Base-by-base conservation (phyloP, 1,140 invertebrate species). In the Arion vulgaris region DNA sequence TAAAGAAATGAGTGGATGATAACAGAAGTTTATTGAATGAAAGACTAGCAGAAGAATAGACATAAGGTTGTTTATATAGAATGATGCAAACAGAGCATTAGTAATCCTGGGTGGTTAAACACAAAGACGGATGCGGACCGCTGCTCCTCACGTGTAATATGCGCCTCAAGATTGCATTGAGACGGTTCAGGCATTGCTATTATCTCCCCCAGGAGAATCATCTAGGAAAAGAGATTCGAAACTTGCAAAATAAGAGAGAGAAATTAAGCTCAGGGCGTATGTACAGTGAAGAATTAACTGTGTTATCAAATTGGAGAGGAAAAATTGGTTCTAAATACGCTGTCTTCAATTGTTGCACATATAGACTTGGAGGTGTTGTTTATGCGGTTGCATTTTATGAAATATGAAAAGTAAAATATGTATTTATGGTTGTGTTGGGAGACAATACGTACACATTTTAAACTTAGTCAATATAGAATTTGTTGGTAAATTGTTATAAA, bases 51-150 rank as follows among this genome's bases (percentile, higher is more conserved):
- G 53, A 57, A 57, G 53, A 57, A 57, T 4, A 7, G 23, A 57
- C 9, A 57, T 57, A 71, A 13, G 28, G 9, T 45, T 76, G 32
- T 57, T 51, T 36, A 76, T 51, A 39, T 36, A 39, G n/a, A 73
- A 39, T 73, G 71, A 39, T 38, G 41, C 71, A 73, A 73, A 73
- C 41, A 49, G 38, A 41, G 38, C 71, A 41, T 49, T 73, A 41
- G 41, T 49, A 41, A 73, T 39, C 38, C 38, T 23, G 1, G 17
- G 62, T 34, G 32, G 32, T 23, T 39, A 73, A 73, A 49, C 38
- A 73, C 71, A 73, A 73, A 73, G 71, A 41, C 7, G 7, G 1
- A 71, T 73, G 5, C 41, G 19, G 36, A 66, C n/a, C 28, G 62
- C 28, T 34, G 28, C n/a, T 66, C 62, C 7, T 0, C 28, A 34